These are phyloP conservation scores for Globodera rostochiensis DNA, from an alignment of 1,140 invertebrate species.

Conservation along the genomic window DNA sequence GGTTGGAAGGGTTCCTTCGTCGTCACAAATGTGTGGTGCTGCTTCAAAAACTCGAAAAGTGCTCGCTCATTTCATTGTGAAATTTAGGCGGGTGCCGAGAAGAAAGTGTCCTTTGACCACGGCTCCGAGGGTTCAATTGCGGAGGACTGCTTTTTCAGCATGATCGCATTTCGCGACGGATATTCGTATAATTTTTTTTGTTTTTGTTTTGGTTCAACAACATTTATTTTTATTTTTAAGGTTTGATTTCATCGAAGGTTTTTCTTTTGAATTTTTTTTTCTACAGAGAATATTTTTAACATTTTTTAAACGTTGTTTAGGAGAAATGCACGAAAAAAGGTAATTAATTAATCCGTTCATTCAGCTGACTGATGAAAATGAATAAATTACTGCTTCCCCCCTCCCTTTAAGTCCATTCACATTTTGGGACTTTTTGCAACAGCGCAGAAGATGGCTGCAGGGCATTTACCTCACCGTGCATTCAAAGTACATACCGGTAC, in stretches of 20 bases:
- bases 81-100: slow-evolving; percentile 80
- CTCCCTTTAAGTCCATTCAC: slow-evolving; percentile 77
- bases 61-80: neutral
- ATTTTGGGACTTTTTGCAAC: slow-evolving; percentile 88
- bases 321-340: slow-evolving; percentile 92
- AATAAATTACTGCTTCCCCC: neutral
- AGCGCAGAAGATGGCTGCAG: slow-evolving; percentile 92
- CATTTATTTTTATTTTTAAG: neutral
- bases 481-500: slow-evolving; percentile 78
- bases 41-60: neutral
- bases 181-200: slow-evolving; percentile 64
- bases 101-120: slow-evolving; percentile 88
- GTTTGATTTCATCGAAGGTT: slow-evolving; percentile 88
- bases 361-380: no score
- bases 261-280: slow-evolving; percentile 18
- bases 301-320: slow-evolving; percentile 36
- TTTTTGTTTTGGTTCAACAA: neutral
- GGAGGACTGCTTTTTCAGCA: slow-evolving; percentile 93
- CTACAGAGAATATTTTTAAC: slow-evolving; percentile 5
- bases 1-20: slow-evolving; percentile 97
- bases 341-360: neutral
- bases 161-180: slow-evolving; percentile 74
- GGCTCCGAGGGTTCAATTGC: slow-evolving; percentile 92
- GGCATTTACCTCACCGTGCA: slow-evolving; percentile 92
- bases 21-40: slow-evolving; percentile 72